Evolutionary conservation across 2,888 invertebrate species (phyloP).

Genomic region (Diarsia rubi): DNA sequence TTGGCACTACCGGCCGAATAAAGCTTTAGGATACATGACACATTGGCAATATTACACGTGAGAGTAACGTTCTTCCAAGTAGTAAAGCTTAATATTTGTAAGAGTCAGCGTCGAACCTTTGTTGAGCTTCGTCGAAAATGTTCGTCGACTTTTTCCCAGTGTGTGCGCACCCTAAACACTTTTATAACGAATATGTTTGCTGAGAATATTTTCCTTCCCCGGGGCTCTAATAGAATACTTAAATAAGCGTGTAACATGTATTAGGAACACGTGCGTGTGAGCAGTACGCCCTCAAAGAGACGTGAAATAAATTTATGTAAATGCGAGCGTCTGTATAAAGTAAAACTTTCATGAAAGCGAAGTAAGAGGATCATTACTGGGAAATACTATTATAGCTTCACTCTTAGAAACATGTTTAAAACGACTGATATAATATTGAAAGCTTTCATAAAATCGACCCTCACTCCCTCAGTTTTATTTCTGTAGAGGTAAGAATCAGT

Average conservation of each 20-base stretch:
- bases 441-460: constrained; percentile 23
- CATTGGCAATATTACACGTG: constrained; percentile 3
- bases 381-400: constrained; percentile 33
- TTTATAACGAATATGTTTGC: constrained; percentile 23
- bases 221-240: constrained; percentile 39
- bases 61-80: neutral
- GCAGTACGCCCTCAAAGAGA: constrained; percentile 30
- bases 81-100: neutral
- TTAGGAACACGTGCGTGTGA: constrained; percentile 40
- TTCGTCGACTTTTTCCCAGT: neutral
- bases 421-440: constrained; percentile 10
- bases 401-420: constrained; percentile 14
- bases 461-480: constrained; percentile 44
- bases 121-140: neutral
- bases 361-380: constrained; percentile 9
- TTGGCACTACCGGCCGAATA: constrained; percentile 6
- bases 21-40: constrained; percentile 17
- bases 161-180: neutral
- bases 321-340: neutral
- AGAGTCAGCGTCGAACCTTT: neutral
- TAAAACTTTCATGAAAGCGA: constrained; percentile 29
- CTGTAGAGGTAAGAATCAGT: constrained; percentile 36
- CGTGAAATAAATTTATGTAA: constrained; percentile 22
- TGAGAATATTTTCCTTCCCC: constrained; percentile 30
- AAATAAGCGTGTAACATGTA: constrained; percentile 50